Evolutionary conservation across 2,113 vertebrate species (phyloP).

Genomic region (Stigmatopora nigra): DNA sequence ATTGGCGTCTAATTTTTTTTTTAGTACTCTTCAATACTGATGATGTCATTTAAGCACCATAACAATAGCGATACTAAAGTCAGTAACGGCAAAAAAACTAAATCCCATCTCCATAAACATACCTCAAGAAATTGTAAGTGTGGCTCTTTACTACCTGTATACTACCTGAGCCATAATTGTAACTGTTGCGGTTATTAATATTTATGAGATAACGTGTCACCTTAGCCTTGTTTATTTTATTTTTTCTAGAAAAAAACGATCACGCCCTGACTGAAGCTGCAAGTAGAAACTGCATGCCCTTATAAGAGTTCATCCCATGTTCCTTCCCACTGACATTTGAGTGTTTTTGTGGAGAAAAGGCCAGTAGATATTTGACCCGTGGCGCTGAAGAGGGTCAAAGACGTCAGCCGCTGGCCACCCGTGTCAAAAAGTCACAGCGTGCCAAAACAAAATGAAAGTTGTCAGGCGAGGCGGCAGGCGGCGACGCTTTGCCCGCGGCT

Average conservation of each 20-base stretch:
- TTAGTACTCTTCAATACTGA: no score
- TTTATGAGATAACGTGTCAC: background rate
- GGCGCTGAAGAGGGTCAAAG: slow-evolving; percentile 6
- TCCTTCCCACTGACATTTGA: background rate
- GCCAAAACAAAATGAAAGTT: slow-evolving; percentile 6
- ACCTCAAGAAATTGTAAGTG: no score
- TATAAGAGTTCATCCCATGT: background rate
- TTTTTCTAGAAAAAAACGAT: background rate
- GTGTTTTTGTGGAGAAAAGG: background rate
- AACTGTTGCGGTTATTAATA: background rate
- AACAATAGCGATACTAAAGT: no score
- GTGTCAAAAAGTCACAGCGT: background rate
- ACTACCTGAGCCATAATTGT: background rate
- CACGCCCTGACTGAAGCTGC: background rate
- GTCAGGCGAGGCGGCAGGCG: background rate
- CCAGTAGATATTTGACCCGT: slow-evolving; percentile 1
- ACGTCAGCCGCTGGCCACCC: background rate
- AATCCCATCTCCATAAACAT: no score
- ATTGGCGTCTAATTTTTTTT: no score
- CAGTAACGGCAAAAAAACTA: no score
- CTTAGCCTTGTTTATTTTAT: background rate
- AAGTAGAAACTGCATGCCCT: background rate
- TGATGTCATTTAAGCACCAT: no score
- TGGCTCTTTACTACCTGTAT: no score
- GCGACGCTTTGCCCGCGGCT: background rate